Conservation (phyloP, 2,797 vertebrate genomes). For the Octomys mimax region DNA sequence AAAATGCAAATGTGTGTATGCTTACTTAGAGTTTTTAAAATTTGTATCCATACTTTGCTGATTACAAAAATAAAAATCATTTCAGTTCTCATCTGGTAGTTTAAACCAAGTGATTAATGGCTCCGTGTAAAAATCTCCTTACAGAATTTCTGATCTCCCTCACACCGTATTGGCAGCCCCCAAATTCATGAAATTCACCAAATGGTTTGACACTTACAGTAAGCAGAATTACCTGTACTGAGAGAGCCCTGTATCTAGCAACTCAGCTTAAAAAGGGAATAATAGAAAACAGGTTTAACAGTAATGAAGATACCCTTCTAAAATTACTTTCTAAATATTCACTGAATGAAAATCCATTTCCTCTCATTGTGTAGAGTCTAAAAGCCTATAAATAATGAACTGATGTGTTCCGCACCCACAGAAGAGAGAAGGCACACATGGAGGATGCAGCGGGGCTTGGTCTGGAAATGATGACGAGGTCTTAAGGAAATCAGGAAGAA, state of each 20-base stretch:
- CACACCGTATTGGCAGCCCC: not conserved
- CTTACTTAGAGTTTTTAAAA: not conserved
- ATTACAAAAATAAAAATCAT: conserved; percentile 28
- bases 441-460: conserved; percentile 8
- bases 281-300: conserved; percentile 70
- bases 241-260: conserved; percentile 41
- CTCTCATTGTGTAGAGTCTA: not conserved
- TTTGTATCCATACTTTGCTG: not conserved
- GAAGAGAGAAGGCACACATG: not conserved
- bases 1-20: not conserved
- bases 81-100: not conserved
- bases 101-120: conserved; percentile 18
- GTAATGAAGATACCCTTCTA: conserved; percentile 73
- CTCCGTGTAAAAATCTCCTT: conserved; percentile 1
- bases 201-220: not conserved
- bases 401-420: not conserved
- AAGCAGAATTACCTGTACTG: conserved; percentile 50
- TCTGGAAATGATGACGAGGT: conserved; percentile 81
- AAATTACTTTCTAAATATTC: conserved; percentile 49
- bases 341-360: conserved; percentile 35
- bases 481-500: conserved; percentile 78
- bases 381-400: conserved; percentile 40
- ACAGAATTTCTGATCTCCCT: not conserved
- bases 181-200: conserved; percentile 40
- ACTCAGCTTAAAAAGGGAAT: conserved; percentile 20